Evolutionary conservation across 2,113 vertebrate species (phyloP).

Genomic region (Nerophis lumbriciformis): DNA sequence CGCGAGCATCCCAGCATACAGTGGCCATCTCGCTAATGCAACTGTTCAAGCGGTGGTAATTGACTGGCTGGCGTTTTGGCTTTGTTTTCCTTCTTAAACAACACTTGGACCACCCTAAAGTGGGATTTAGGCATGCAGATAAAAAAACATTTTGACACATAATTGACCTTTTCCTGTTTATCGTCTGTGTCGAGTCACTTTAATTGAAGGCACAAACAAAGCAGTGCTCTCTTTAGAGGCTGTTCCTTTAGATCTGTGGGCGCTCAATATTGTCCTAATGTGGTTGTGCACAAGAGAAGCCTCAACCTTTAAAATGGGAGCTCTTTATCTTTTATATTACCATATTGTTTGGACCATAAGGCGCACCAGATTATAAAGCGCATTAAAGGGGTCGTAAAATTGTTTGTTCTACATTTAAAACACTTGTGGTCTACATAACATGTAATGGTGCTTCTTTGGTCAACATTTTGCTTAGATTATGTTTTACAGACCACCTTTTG

Average conservation of each 20-base stretch:
- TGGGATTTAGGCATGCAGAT: slow-evolving; percentile 21
- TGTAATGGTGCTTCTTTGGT: too few relatives aligned
- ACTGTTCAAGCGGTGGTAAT: slow-evolving; percentile 33
- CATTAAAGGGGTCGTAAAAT: too few relatives aligned
- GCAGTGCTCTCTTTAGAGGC: background rate
- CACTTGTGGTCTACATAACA: too few relatives aligned
- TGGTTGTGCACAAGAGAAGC: slow-evolving; percentile 3
- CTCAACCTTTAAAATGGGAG: background rate
- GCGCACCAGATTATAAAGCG: too few relatives aligned
- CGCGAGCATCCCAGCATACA: slow-evolving; percentile 10
- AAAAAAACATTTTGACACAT: background rate
- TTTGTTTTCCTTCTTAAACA: slow-evolving; percentile 25
- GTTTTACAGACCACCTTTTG: too few relatives aligned
- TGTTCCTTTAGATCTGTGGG: background rate
- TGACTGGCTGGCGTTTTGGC: slow-evolving; percentile 21
- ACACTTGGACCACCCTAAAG: slow-evolving; percentile 5
- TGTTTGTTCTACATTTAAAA: too few relatives aligned
- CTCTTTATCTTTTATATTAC: background rate
- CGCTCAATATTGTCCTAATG: slow-evolving; percentile 10
- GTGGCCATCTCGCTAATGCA: slow-evolving; percentile 33
- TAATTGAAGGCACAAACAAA: slow-evolving; percentile 2
- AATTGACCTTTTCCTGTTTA: slow-evolving; percentile 1
- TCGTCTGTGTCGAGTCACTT: slow-evolving; percentile 16
- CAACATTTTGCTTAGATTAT: too few relatives aligned
- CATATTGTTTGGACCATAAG: background rate